A percentile compares a stretch with the other conserved stretches of the same genome.
Conservation (phyloP, 2,888 invertebrate genomes). For the Polymixis flavicincta region DNA sequence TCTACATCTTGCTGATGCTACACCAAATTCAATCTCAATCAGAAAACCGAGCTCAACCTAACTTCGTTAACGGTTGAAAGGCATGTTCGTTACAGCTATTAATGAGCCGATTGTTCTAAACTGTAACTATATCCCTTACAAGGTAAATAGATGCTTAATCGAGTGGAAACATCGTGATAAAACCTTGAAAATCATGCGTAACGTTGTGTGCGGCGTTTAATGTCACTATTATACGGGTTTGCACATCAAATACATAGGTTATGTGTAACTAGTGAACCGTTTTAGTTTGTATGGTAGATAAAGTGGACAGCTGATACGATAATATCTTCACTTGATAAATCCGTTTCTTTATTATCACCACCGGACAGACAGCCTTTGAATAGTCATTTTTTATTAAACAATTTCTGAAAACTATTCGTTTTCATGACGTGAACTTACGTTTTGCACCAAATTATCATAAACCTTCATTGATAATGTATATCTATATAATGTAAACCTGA, state of each 20-base stretch:
- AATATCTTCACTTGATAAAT: not conserved
- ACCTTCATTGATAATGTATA: no score
- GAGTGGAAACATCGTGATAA: constrained; percentile 61
- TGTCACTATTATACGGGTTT: constrained; percentile 57
- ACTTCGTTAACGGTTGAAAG: constrained; percentile 42
- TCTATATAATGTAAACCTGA: not conserved
- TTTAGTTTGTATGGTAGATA: not conserved
- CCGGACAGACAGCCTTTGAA: not conserved
- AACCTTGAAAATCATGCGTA: constrained; percentile 62
- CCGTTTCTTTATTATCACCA: not conserved
- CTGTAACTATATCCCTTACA: constrained; percentile 58
- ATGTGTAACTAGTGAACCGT: not conserved
- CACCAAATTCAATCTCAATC: constrained; percentile 30
- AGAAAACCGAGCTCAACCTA: constrained; percentile 21
- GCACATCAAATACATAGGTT: constrained; percentile 23
- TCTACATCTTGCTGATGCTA: constrained; percentile 25
- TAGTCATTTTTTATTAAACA: not conserved
- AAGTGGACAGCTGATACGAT: not conserved
- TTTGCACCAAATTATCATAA: not conserved
- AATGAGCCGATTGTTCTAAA: constrained; percentile 55
- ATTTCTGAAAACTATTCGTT: not conserved
- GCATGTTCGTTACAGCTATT: constrained; percentile 43
- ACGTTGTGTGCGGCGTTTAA: constrained; percentile 52
- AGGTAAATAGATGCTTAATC: constrained; percentile 60
- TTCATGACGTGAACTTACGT: not conserved